Evolutionary conservation across 2,888 invertebrate species (phyloP), one percentile per base, ranked within the genome.

Genomic region (Erebia aethiops): DNA sequence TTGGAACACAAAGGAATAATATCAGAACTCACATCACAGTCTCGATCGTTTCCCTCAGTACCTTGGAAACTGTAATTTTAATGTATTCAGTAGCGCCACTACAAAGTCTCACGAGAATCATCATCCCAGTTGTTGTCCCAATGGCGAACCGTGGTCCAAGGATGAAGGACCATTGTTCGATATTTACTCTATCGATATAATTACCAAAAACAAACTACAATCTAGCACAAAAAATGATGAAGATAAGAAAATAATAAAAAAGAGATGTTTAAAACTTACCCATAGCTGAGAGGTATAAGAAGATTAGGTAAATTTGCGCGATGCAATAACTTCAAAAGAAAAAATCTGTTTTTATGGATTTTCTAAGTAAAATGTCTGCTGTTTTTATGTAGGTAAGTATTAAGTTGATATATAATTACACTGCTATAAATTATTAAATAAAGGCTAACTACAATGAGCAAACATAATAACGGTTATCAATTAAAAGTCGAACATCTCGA

Each of bases 1-100:
- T 81, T 81, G 82, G 80, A 87, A 79, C 89, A 87, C 90, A 87
- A 86, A 90, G 90, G 90, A 89, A 89, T 89, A 91, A 91, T 92
- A 91, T 89, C 88, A 81, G 80, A 86, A 87, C 86, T 85, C 88
- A 85, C 83, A 77, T 87, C 87, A 85, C 83, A 82, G 81, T 80
- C 85, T 86, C 87, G 87, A 86, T 88, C 87, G 85, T 86, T 79
- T 78, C 77, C 77, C 77, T 75, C 75, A 77, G 76, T 79, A 77
- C 76, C 90, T 91, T 89, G 87, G 89, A 88, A 90, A 91, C 88
- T 90, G 87, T 91, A 90, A 91, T 91, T 91, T 91, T 91, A 92
- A 92, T 92, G 89, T 90, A 88, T 89, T 90, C 82, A 82, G 84
- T 84, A 87, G 86, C 86, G 84, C 88, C 84, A 85, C 87, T 85